These are phyloP conservation scores for Ooceraea biroi DNA, from an alignment of 1,140 invertebrate species.

Conservation along the genomic window DNA sequence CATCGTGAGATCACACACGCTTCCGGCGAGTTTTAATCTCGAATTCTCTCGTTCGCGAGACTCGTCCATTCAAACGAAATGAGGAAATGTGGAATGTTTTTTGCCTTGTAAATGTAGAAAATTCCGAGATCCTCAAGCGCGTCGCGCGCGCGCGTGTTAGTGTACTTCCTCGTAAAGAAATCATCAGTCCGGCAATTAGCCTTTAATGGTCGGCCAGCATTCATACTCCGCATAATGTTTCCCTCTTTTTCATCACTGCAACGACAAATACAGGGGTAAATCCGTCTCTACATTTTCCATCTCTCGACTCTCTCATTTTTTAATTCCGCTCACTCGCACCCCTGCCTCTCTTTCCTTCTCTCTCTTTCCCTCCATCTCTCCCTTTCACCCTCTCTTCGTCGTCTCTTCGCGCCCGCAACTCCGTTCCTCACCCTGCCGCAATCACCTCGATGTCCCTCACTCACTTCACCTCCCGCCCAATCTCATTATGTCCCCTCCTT, in stretches of 20 bases:
- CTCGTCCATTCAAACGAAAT: too few species aligned
- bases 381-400: neutral
- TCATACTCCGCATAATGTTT: slow-evolving; percentile 72
- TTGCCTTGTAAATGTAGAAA: neutral
- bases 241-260: slow-evolving; percentile 38
- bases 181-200: slow-evolving; percentile 68
- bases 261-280: slow-evolving; percentile 59
- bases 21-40: neutral
- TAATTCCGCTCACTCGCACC: slow-evolving; percentile 22
- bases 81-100: too few species aligned
- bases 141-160: neutral
- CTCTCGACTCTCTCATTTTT: slow-evolving; percentile 52
- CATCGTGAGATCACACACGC: neutral
- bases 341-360: neutral
- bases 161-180: slow-evolving; percentile 57
- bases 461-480: slow-evolving; percentile 58
- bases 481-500: slow-evolving; percentile 77
- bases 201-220: slow-evolving; percentile 63
- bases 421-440: too few species aligned
- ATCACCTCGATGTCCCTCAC: slow-evolving; percentile 36
- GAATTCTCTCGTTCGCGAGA: too few species aligned
- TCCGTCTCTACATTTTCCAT: slow-evolving; percentile 59
- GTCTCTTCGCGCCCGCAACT: slow-evolving; percentile 8
- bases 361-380: slow-evolving; percentile 11
- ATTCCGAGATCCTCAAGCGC: neutral